Evolutionary conservation across 2,113 vertebrate genomes (phyloP).

Genomic region (Engystomops pustulosus): DNA sequence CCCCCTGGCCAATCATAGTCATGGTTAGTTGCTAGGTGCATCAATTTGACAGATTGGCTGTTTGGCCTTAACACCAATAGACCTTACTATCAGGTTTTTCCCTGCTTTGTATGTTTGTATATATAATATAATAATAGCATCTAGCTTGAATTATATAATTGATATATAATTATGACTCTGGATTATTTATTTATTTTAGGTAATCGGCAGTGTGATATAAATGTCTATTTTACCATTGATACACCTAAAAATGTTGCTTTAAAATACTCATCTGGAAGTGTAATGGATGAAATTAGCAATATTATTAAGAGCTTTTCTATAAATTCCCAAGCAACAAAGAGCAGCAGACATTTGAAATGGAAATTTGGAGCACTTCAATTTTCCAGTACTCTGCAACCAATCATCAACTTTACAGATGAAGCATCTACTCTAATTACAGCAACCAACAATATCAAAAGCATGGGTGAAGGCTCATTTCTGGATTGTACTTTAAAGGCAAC

Average conservation of each 20-base stretch:
- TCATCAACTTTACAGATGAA: conserved; percentile 55
- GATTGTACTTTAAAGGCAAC: conserved; percentile 62
- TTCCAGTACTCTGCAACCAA: conserved; percentile 56
- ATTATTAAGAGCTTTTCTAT: conserved; percentile 51
- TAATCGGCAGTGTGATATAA: conserved; percentile 49
- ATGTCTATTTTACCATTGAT: conserved; percentile 61
- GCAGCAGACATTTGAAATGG: conserved; percentile 50
- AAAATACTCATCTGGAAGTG: conserved; percentile 53
- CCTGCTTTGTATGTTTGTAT: neutral
- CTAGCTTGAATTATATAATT: too few relatives aligned
- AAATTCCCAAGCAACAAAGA: conserved; percentile 41
- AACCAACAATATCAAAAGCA: conserved; percentile 40
- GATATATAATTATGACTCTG: neutral
- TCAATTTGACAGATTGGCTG: too few relatives aligned
- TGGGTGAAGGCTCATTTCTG: conserved; percentile 57
- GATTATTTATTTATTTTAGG: conserved; percentile 20
- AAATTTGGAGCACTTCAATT: conserved; percentile 61
- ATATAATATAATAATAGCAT: too few relatives aligned
- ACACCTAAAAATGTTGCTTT: conserved; percentile 60
- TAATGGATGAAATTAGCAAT: conserved; percentile 54
- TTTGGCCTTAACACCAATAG: too few relatives aligned
- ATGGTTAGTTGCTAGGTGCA: too few relatives aligned
- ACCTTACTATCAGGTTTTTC: too few relatives aligned
- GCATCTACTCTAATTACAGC: conserved; percentile 23
- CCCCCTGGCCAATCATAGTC: too few relatives aligned